phyloP scores from a whole-genome alignment of 2,888 invertebrate species.

The Eristalinus sepulchralis region DNA sequence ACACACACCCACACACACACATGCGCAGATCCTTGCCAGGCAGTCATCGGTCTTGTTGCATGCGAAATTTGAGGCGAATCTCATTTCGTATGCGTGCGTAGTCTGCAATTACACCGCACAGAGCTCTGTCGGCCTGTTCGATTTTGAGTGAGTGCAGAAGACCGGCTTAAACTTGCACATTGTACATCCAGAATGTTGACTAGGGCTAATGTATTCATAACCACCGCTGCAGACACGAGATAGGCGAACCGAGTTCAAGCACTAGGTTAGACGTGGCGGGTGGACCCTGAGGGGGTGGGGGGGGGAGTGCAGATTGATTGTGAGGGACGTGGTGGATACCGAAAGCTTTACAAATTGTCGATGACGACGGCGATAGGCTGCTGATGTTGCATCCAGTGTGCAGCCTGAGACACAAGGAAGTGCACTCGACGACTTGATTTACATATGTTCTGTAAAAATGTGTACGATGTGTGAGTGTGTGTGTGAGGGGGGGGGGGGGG shows the following conservation, averaged over 20 bases:
- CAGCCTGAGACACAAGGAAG: conserved; percentile 44
- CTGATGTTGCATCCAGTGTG: conserved; percentile 64
- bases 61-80: conserved; percentile 63
- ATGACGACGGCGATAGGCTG: conserved; percentile 24
- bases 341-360: conserved; percentile 48
- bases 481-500: not conserved
- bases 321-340: conserved; percentile 38
- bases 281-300: not conserved
- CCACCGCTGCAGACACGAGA: conserved; percentile 7
- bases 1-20: conserved; percentile 34
- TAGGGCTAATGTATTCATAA: conserved; percentile 60
- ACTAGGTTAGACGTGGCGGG: not conserved
- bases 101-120: conserved; percentile 60
- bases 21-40: conserved; percentile 15
- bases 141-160: not conserved
- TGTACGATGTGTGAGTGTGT: not conserved
- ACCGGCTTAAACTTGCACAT: not conserved
- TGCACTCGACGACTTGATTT: conserved; percentile 58
- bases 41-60: not conserved
- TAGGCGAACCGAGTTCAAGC: conserved; percentile 14
- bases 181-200: not conserved
- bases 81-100: conserved; percentile 70
- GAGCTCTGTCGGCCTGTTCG: conserved; percentile 31
- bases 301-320: not conserved
- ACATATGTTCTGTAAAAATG: conserved; percentile 36